Evolutionary conservation across 2,797 vertebrate species (phyloP).

Genomic region (Phoebastria nigripes): DNA sequence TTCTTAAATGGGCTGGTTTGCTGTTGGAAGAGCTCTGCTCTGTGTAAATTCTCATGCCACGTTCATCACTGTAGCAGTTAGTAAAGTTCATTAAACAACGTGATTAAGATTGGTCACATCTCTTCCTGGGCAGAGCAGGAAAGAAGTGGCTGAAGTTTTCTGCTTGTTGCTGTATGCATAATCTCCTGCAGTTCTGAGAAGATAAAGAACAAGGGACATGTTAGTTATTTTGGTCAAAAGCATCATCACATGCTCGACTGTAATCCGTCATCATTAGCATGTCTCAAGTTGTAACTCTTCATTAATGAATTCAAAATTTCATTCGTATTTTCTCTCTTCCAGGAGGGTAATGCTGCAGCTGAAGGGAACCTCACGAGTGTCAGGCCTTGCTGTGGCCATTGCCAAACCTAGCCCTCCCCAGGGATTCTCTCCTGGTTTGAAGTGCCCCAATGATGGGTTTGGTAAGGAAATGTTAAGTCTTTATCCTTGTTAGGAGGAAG

Average conservation of each 20-base stretch:
- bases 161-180: fast-evolving
- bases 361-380: slow-evolving; percentile 81
- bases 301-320: fast-evolving
- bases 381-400: slow-evolving; percentile 86
- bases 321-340: neutral
- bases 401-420: slow-evolving; percentile 69
- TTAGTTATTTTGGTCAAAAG: neutral
- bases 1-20: neutral
- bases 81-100: neutral
- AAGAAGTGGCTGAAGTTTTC: neutral
- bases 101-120: fast-evolving
- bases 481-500: neutral
- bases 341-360: slow-evolving; percentile 85
- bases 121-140: neutral
- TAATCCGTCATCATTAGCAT: neutral
- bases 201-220: neutral
- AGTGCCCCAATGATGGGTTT: slow-evolving; percentile 90
- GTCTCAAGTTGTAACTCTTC: fast-evolving
- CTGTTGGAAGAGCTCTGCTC: neutral
- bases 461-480: slow-evolving; percentile 71
- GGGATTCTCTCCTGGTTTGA: slow-evolving; percentile 86
- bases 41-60: neutral
- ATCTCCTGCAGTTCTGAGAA: neutral
- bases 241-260: fast-evolving
- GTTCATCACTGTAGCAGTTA: neutral